phyloP scores from a whole-genome alignment of 2,113 vertebrate species.

The Calyptomena viridis region DNA sequence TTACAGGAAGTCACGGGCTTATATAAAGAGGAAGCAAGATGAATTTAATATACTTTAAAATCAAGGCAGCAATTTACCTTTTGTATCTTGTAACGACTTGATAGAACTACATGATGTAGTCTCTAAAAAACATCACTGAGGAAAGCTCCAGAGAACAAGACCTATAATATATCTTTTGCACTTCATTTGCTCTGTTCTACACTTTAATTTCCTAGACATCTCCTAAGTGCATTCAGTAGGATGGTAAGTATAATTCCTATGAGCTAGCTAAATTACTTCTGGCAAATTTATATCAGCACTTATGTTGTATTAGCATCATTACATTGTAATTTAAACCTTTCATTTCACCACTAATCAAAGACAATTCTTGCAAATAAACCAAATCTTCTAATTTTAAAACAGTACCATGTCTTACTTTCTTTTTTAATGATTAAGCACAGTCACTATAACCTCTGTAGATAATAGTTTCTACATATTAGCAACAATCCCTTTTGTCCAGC shows the following conservation, averaged over 20 bases:
- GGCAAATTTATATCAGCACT: not conserved
- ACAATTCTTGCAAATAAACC: not conserved
- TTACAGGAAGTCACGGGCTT: not conserved
- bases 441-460: not conserved
- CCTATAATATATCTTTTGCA: not conserved
- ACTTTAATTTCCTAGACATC: not conserved
- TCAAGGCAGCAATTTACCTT: not conserved
- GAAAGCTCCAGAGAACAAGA: not conserved
- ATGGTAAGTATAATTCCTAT: not conserved
- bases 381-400: not conserved
- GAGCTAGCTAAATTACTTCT: slow-evolving; percentile 2
- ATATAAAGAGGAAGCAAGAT: not conserved
- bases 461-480: not conserved
- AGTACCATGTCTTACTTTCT: not conserved
- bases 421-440: not conserved
- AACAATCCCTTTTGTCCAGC: not conserved
- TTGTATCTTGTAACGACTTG: not conserved
- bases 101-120: not conserved
- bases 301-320: not conserved
- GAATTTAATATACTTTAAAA: not conserved
- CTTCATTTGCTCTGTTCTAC: not conserved
- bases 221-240: not conserved
- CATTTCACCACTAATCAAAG: slow-evolving; percentile 18
- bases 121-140: not conserved
- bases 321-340: not conserved